Base-by-base conservation (phyloP, 1,140 invertebrate species). In the Danaus melanippus region DNA sequence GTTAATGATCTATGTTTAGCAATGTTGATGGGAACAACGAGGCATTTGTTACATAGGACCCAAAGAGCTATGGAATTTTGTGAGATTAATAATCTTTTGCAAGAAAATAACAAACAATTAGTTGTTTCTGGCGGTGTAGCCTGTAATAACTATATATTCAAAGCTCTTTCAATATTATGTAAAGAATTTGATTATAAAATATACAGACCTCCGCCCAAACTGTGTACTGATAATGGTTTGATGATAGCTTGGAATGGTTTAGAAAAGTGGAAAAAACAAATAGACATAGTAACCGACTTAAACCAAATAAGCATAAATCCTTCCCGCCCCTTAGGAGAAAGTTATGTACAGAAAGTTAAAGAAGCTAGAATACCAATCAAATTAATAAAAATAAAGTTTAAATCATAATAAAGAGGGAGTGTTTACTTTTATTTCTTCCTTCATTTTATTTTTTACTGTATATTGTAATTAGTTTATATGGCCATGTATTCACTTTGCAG, bases 171-270 rank as follows among this genome's bases (percentile, higher is more conserved):
- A 68, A 80, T 92, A 55, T 70, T 98, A 42, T 95, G 95, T 74
- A 61, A 89, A 10, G 86, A 93, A 60, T 89, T 91, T 69, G 88
- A 88, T 41, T 96, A 92, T 73, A 86, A 88, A 69, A 90, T 94
- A 42, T 90, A 90, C 43, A 90, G 92, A 65, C 96, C 97, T 10
- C 91, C 93, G 8, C 91, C 93, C 11, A 90, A 92, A 67, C 89
- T 98, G 3, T 99, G 98, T 79, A 97, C 95, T 1, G 98, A 99
- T 81, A 99, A 99, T 91, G 98, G 97, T 39, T 90, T 98, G 9
- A 99, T 99, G 98, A 97, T 99, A 67, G 98, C 98, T 21, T 99
- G 98, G 98, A 98, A 98, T 90, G 97, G 96, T 8, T 88, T 97
- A 32, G 97, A 98, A 87, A 93, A 92, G 75, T 89, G 79, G 78